phyloP scores from a whole-genome alignment of 2,888 invertebrate genomes.

The Graphium colonna region DNA sequence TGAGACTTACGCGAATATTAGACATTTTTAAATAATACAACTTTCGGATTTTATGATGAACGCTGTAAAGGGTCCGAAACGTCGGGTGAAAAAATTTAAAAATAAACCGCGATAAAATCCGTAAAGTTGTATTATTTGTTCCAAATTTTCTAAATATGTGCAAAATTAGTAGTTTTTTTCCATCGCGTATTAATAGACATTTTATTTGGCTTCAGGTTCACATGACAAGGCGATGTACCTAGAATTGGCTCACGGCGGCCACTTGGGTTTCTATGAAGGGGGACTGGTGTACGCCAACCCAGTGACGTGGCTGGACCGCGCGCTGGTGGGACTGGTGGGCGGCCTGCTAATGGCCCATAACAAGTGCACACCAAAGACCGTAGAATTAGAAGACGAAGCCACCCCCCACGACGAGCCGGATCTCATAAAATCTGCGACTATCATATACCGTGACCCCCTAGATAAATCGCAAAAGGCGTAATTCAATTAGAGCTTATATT shows the following conservation, averaged over 20 bases:
- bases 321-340: conserved; percentile 90
- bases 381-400: conserved; percentile 23
- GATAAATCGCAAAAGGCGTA: conserved; percentile 42
- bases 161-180: no score
- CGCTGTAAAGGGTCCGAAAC: no score
- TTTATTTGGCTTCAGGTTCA: no score
- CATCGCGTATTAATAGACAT: no score
- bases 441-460: conserved; percentile 62
- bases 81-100: no score
- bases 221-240: conserved; percentile 86
- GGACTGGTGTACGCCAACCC: conserved; percentile 92
- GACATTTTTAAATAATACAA: no score
- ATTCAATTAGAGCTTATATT: neutral
- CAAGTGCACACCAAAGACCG: conserved; percentile 57
- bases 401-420: conserved; percentile 58
- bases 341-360: conserved; percentile 83
- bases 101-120: no score
- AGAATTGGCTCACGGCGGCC: conserved; percentile 94
- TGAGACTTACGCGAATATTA: no score
- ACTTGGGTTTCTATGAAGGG: conserved; percentile 96
- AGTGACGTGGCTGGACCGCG: conserved; percentile 95
- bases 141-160: conserved; percentile 7
- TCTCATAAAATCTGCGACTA: conserved; percentile 64
- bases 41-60: no score
- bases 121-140: no score